phyloP scores from a whole-genome alignment of 2,888 invertebrate genomes.

The Copidosoma aretas region DNA sequence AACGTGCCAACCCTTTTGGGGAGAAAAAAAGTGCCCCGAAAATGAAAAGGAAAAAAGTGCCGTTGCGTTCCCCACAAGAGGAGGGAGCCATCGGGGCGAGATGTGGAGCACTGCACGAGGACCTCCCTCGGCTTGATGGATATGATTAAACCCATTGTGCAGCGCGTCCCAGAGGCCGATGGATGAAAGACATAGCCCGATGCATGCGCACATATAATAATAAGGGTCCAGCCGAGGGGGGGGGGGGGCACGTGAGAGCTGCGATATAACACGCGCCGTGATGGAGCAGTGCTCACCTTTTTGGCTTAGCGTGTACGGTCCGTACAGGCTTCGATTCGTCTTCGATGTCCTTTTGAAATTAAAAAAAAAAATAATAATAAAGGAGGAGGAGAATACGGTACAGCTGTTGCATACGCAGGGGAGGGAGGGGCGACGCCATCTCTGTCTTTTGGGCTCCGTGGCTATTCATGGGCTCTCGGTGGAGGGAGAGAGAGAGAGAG shows the following conservation, averaged over 20 bases:
- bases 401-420: conserved; percentile 2
- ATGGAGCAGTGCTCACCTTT: conserved; percentile 27
- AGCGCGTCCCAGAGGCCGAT: conserved; percentile 10
- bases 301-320: conserved; percentile 23
- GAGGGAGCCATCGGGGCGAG: too few relatives aligned
- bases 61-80: conserved; percentile 9
- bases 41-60: conserved; percentile 18
- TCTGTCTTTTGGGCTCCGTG: conserved; percentile 19
- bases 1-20: too few relatives aligned
- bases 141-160: conserved; percentile 39
- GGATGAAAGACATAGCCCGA: too few relatives aligned
- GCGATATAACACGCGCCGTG: conserved; percentile 10
- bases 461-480: conserved; percentile 23
- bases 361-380: too few relatives aligned
- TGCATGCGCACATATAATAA: too few relatives aligned
- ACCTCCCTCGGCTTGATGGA: conserved; percentile 38
- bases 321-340: conserved; percentile 30
- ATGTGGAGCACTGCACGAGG: conserved; percentile 8
- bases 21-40: too few relatives aligned
- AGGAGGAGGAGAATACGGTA: conserved; percentile 1
- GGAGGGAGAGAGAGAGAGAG: conserved; percentile 24
- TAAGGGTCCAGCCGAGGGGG: background rate
- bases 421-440: too few relatives aligned
- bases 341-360: conserved; percentile 30
- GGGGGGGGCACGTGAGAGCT: conserved; percentile 1